Evolutionary conservation across 2,113 vertebrate genomes (phyloP), one percentile per base, ranked within the genome.

Genomic region (Parus major): DNA sequence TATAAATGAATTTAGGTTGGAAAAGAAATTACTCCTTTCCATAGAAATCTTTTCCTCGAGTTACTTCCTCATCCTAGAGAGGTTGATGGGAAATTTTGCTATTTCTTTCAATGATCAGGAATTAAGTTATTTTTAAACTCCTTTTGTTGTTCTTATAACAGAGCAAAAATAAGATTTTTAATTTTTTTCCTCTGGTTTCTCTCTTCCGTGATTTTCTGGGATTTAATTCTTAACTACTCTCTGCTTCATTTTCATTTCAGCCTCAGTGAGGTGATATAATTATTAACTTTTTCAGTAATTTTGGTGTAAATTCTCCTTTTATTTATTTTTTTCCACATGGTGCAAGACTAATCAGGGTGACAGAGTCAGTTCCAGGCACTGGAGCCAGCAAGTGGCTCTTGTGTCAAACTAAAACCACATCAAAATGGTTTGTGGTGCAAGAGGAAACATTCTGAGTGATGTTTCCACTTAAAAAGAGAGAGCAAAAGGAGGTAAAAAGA

Each of bases 261-360:
- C 82, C 91, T 95, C 95, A 95, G 92, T 60, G 92, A 89, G 95
- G 47, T 92, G 94, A 95, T 93, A 90, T 96, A 88, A 76, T 96
- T 78, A 96, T 95, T 97, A 95, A 90, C 92, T 81, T 83, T 82
- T 93, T 93, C 95, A 92, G 97, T 97, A 95, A 97, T 97, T 95
- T 95, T 91, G 85, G 80, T 86, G 56, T 68, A 88, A 97, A 90
- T 92, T 92, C 49, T 90, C 56, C 59, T 83, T 94, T 92, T 86
- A 76, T 31, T 57, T 10, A 42, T 35, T 23, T 21, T 71, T 44
- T 29, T 3, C 5, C 68, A 86, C 82, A 33, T 56, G 82, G 56
- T 89, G 35, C 86, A 83, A 68, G 90, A 65, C 24, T 42, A 56
- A 64, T 78, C 52, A 56, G 56, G 95, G 94, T 95, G 96, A 86